A percentile compares a stretch with the other conserved stretches of the same genome.
Conservation (phyloP, 2,797 vertebrate species). For the Harpagifer antarcticus region DNA sequence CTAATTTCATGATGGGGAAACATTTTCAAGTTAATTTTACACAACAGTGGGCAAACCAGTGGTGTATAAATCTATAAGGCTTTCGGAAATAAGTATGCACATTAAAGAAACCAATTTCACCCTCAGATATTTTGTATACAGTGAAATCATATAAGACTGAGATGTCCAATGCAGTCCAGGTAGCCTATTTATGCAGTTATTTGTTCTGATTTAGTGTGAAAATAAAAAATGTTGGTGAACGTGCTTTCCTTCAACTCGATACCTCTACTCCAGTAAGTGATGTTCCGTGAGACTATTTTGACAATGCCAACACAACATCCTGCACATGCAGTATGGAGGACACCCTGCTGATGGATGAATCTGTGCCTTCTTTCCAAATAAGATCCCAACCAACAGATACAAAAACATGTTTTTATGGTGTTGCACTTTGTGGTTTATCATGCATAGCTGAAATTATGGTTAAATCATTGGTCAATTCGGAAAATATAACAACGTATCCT, state of each 20-base stretch:
- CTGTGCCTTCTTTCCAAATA: neutral
- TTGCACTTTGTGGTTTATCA: too few relatives aligned
- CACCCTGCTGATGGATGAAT: neutral
- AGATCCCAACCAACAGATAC: neutral
- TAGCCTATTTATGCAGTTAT: too few relatives aligned
- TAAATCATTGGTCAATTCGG: neutral
- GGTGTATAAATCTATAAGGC: conserved; percentile 20
- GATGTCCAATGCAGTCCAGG: neutral
- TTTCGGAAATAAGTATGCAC: conserved; percentile 14
- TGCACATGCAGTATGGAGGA: neutral
- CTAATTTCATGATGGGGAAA: conserved; percentile 43
- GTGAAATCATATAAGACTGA: conserved; percentile 15
- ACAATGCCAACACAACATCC: neutral
- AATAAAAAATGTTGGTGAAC: neutral
- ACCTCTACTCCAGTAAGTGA: neutral
- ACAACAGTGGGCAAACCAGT: conserved; percentile 37
- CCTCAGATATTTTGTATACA: conserved; percentile 6
- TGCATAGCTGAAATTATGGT: neutral
- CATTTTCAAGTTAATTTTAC: conserved; percentile 63
- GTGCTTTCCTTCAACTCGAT: neutral
- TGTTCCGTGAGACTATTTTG: neutral
- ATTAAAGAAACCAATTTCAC: conserved; percentile 36
- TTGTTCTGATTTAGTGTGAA: conserved; percentile 1
- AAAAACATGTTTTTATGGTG: too few relatives aligned
- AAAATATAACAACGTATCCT: neutral